Base-by-base conservation (phyloP, 2,113 vertebrate genomes). In the Corythornis vintsioides region DNA sequence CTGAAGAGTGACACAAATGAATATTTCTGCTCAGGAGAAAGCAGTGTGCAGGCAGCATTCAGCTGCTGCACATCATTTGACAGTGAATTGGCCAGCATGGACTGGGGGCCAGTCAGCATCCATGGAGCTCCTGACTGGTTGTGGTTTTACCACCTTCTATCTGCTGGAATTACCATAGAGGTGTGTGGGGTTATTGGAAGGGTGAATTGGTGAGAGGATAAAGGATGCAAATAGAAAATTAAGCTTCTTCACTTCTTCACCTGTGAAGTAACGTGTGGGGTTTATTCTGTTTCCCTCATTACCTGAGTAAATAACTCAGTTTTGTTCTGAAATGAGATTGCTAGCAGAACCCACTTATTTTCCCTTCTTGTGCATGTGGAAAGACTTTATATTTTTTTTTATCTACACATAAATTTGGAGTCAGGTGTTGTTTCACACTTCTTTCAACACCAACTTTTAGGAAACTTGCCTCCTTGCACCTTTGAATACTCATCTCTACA, bases 281-380 rank as follows among this genome's bases (percentile, higher is more conserved):
- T 87, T 70, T 24, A 17, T n/a, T 79, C 70, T 45, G 21, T 52
- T 89, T 75, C 75, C 40, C 40, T 14, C 28, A 6, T 79, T 79
- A n/a, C 35, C 28, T 56, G 42, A 72, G n/a, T 42, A 84, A 92
- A 81, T 76, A 65, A 66, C 43, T 78, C 12, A 4, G 14, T 26
- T 90, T 67, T 87, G 28, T 42, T 66, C 42, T 79, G 35, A 87
- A 84, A 67, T 16, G 48, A 84, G 33, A 16, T 83, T 89, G 56
- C 43, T 69, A 48, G 33, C 66, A 81, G 53, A 77, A 77, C 42
- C 53, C 53, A 18, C 57, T 63, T 78, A 35, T 47, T 53, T 79
- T 90, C 29, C 56, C 50, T 69, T 73, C 55, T 56, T 6, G 9
- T 47, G 63, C 52, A 21, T 26, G 28, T 61, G 47, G 52, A 75